Evolutionary conservation across 2,113 vertebrate genomes (phyloP), one percentile per base, ranked within the genome.

Genomic region (Tragelaphus buxtoni): DNA sequence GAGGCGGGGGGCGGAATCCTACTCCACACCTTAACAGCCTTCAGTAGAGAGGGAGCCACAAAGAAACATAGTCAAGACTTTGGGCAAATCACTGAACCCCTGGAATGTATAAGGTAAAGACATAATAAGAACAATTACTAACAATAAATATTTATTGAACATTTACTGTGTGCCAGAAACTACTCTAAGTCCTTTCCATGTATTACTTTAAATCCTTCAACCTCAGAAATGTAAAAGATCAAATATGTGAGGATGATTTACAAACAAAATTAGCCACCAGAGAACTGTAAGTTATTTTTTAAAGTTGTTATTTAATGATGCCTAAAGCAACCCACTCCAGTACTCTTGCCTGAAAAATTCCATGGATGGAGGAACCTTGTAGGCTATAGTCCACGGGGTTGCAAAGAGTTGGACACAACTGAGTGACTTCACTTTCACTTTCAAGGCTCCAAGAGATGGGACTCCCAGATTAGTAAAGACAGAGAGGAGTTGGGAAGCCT

Each of bases 191-290:
- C 26, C 58, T 95, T 93, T 42, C 88, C 28, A 26, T 35, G 7
- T 56, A 47, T 53, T 49, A 45, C 35, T 90, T 87, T 93, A 83
- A 94, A 80, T 55, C 51, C 81, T 82, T 89, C 55, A 90, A 74
- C 30, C 20, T 76, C 55, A 92, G 16, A 96, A 87, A 95, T 61
- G 32, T 51, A 58, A 84, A 95, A 93, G 86, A 61, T 81, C 90
- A 80, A 90, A 81, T 58, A 85, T 9, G 12, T 88, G 51, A 88
- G 69, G 84, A 95, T 32, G 16, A 82, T 49, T 81, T 80, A 24
- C 28, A 81, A 93, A 91, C 20, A 88, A 85, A 96, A 96, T 84
- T 39, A 91, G 63, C 22, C 32, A 94, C 47, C 47, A 51, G 8
- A 51, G 22, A 94, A 81, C 28, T 85, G 3, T 80, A 51, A 90